Evolutionary conservation across 2,113 vertebrate species (phyloP), one percentile per base, ranked within the genome.

Genomic region (Oncorhynchus mykiss): DNA sequence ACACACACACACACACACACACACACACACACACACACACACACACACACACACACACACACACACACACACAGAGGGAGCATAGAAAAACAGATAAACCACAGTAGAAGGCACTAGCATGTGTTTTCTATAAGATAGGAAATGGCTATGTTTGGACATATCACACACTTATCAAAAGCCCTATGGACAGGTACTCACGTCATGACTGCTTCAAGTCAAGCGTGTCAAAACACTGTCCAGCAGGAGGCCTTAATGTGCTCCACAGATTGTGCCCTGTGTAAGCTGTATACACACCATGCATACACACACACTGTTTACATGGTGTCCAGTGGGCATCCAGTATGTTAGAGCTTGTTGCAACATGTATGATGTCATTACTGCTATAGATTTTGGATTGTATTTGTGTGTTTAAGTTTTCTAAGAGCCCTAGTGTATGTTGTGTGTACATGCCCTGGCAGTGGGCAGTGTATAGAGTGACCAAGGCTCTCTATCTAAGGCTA

Each of bases 101-200:
- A 76, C 70, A 1, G 22, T n/a, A n/a, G 59, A 62, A 62, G 5
- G 59, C 7, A n/a, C 59, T 62, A n/a, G 18, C 87, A 88, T 84
- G 80, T 88, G 85, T 80, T 90, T 88, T 76, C 79, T 73, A 75
- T 84, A 75, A 76, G 72, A 72, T 65, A 45, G 49, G 67, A 20
- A 75, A 72, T 57, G 73, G 73, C 31, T 67, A 48, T 29, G 76
- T 57, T 73, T 83, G 29, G 67, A 69, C 34, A 8, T 48, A 69
- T 66, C 64, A 29, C 29, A 1, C 29, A 29, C 29, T 66, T 66
- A 16, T 69, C 29, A 48, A 51, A 18, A n/a, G n/a, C 2, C 9
- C 68, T 70, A 39, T 74, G 14, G 71, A 78, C 75, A 65, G 68
- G 70, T 71, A 84, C 25, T 72, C 18, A n/a, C 0, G 14, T 60